These are phyloP conservation scores for Caradrina clavipalpis DNA, from an alignment of 2,888 invertebrate genomes.

Conservation along the genomic window DNA sequence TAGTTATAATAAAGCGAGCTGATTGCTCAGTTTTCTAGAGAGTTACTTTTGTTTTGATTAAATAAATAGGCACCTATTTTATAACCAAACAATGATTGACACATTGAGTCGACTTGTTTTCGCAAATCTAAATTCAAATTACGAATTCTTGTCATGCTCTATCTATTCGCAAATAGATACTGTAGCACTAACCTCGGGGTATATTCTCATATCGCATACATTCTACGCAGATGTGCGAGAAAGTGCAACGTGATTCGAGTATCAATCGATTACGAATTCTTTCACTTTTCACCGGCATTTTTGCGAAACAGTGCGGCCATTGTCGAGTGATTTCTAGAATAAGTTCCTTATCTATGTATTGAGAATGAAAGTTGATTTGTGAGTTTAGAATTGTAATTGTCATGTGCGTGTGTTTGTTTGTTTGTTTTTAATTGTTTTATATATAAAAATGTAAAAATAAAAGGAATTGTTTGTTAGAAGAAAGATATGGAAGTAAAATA, in stretches of 20 bases:
- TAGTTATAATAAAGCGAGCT: too few relatives aligned
- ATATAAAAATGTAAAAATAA: background rate
- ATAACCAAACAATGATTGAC: too few relatives aligned
- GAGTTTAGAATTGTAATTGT: constrained; percentile 45
- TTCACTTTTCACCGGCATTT: constrained; percentile 78
- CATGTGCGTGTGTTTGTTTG: constrained; percentile 3
- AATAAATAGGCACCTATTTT: too few relatives aligned
- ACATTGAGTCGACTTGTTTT: too few relatives aligned
- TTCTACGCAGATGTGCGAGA: constrained; percentile 67
- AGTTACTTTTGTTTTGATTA: too few relatives aligned
- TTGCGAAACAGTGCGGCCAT: constrained; percentile 68
- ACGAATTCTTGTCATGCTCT: constrained; percentile 26
- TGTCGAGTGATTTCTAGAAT: constrained; percentile 68
- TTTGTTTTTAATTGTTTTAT: background rate
- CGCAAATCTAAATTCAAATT: background rate
- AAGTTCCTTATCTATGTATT: constrained; percentile 50
- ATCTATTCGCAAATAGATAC: constrained; percentile 52
- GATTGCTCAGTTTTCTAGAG: too few relatives aligned
- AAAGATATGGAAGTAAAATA: too few relatives aligned
- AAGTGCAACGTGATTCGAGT: constrained; percentile 76
- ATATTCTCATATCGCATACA: constrained; percentile 47
- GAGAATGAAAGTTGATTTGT: constrained; percentile 53
- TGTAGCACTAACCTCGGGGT: constrained; percentile 41
- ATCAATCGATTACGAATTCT: constrained; percentile 70
- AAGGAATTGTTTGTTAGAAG: too few relatives aligned